phyloP scores from a whole-genome alignment of 2,888 invertebrate genomes.

The Macroteleia sp. region DNA sequence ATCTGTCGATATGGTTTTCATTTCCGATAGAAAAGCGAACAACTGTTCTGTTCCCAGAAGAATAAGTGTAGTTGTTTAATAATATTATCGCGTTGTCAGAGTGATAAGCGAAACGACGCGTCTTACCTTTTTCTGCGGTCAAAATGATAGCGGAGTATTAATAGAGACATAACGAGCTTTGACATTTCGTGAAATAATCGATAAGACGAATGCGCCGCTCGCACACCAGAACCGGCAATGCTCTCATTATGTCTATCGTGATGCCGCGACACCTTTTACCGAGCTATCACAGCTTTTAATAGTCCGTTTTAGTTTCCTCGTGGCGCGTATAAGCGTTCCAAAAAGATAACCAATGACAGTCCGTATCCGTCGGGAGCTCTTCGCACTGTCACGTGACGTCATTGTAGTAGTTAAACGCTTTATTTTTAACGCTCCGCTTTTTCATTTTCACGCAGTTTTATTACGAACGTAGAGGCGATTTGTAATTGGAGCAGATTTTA shows the following conservation, averaged over 20 bases:
- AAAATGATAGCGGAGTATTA: conserved; percentile 41
- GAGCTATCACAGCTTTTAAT: conserved; percentile 46
- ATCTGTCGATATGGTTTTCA: conserved; percentile 6
- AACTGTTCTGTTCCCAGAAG: not conserved
- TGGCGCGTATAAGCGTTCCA: conserved; percentile 17
- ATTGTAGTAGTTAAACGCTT: conserved; percentile 14
- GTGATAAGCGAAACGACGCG: conserved; percentile 24
- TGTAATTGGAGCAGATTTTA: too few species aligned
- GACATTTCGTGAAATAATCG: conserved; percentile 58
- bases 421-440: conserved; percentile 12
- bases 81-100: conserved; percentile 25
- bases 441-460: too few species aligned
- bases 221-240: conserved; percentile 49
- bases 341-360: conserved; percentile 50
- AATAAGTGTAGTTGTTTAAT: conserved; percentile 36
- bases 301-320: conserved; percentile 39
- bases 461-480: too few species aligned
- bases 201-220: conserved; percentile 47
- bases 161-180: conserved; percentile 48
- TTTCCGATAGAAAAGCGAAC: not conserved
- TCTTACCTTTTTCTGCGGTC: conserved; percentile 31
- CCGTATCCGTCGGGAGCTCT: conserved; percentile 12
- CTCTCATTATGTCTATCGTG: conserved; percentile 66
- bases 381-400: not conserved
- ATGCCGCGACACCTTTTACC: conserved; percentile 47